A percentile compares a stretch with the other conserved stretches of the same genome.
Evolutionary conservation across 2,888 invertebrate genomes (phyloP).

Genomic region (Drosophila macrothrix): DNA sequence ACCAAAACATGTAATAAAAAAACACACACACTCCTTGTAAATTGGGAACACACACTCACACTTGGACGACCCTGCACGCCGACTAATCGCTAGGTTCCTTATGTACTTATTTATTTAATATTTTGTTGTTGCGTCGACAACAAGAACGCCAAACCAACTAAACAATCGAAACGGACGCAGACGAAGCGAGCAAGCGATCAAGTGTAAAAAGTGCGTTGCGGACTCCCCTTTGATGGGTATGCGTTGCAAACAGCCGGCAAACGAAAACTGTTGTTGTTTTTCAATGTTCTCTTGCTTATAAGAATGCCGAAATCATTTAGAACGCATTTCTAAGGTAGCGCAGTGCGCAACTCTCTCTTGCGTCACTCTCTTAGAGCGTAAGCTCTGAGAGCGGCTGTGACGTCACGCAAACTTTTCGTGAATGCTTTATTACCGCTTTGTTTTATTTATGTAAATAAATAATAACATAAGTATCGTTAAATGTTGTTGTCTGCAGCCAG

Average conservation of each 20-base stretch:
- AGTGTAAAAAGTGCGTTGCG: slow-evolving; percentile 31
- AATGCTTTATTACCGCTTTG: too few species aligned
- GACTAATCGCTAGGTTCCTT: slow-evolving; percentile 12
- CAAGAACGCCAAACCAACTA: slow-evolving; percentile 1
- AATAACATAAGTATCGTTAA: not conserved
- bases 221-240: slow-evolving; percentile 23
- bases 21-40: slow-evolving; percentile 27
- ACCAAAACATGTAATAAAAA: slow-evolving; percentile 24
- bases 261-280: slow-evolving; percentile 56
- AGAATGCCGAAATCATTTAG: slow-evolving; percentile 45
- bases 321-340: slow-evolving; percentile 17
- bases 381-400: slow-evolving; percentile 10
- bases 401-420: slow-evolving; percentile 5
- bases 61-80: slow-evolving; percentile 5
- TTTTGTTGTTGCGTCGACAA: slow-evolving; percentile 36
- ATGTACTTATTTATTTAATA: slow-evolving; percentile 22
- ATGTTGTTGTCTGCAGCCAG: not conserved
- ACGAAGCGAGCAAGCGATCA: slow-evolving; percentile 30
- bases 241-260: slow-evolving; percentile 64
- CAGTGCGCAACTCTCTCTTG: slow-evolving; percentile 11
- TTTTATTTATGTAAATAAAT: not conserved
- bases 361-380: slow-evolving; percentile 23
- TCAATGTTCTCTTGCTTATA: slow-evolving; percentile 52
- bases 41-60: slow-evolving; percentile 4
- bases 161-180: slow-evolving; percentile 30